Conservation (phyloP, 2,888 invertebrate genomes). For the Seira sanloemensis region DNA sequence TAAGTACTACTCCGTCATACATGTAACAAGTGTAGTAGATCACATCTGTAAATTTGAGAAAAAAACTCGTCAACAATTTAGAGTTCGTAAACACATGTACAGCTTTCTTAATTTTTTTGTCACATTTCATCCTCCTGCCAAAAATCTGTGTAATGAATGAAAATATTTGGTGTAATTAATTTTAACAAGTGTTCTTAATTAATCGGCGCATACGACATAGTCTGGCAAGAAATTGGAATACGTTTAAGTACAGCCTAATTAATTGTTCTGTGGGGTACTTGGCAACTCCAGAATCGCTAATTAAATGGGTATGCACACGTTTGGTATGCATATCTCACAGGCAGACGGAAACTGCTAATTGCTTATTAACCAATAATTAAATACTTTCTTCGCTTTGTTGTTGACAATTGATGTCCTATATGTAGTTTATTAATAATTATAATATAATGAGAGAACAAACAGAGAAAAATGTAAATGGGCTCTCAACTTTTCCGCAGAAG, state of each 20-base stretch:
- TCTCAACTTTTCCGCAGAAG: no score
- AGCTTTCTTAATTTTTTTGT: background rate
- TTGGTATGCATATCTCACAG: no score
- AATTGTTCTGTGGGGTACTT: background rate
- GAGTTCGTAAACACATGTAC: background rate
- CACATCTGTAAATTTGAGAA: background rate
- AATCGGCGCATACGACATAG: background rate
- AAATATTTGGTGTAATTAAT: slow-evolving; percentile 12
- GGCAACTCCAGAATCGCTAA: slow-evolving; percentile 3
- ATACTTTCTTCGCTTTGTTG: background rate
- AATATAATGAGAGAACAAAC: no score
- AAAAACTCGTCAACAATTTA: background rate
- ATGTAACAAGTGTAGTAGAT: background rate
- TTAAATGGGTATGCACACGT: background rate
- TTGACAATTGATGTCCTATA: background rate
- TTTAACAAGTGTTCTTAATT: slow-evolving; percentile 17
- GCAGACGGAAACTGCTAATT: background rate
- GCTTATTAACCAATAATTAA: slow-evolving; percentile 12
- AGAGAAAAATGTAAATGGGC: no score
- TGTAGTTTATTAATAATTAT: background rate
- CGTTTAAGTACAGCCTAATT: background rate
- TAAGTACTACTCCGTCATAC: background rate
- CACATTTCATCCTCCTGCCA: background rate
- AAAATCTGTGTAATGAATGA: background rate
- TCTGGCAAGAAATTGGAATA: background rate